phyloP scores from a whole-genome alignment of 2,797 vertebrate species.

The Etheostoma perlongum region DNA sequence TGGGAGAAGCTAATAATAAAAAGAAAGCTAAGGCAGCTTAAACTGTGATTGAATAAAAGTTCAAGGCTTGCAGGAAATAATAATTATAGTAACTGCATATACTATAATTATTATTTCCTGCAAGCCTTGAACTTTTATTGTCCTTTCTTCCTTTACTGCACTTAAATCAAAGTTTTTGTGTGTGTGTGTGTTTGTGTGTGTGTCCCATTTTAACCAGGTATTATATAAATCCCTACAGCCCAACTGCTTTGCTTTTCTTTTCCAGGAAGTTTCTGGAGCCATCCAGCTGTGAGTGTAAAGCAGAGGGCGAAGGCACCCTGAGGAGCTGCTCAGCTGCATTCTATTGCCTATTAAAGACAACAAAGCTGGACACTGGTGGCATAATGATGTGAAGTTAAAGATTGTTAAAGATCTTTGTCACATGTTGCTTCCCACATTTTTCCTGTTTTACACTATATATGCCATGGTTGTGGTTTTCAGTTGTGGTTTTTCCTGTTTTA shows the following conservation, averaged over 20 bases:
- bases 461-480: too few relatives aligned
- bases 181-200: background rate
- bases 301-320: constrained; percentile 44
- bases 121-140: background rate
- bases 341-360: constrained; percentile 37
- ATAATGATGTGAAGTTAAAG: background rate
- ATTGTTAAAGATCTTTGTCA: background rate
- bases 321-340: constrained; percentile 58
- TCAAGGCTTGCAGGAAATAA: too few relatives aligned
- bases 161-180: constrained; percentile 16
- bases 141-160: background rate
- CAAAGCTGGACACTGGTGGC: constrained; percentile 16
- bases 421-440: background rate
- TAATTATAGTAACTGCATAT: background rate
- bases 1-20: too few relatives aligned
- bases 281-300: constrained; percentile 44
- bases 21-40: background rate
- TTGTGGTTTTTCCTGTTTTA: too few relatives aligned
- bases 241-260: constrained; percentile 39
- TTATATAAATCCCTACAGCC: constrained; percentile 44
- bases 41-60: background rate
- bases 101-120: background rate
- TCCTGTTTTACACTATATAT: background rate
- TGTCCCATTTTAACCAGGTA: constrained; percentile 27
- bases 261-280: constrained; percentile 42